Base-by-base conservation (phyloP, 1,140 invertebrate species). In the Bombus confusus region DNA sequence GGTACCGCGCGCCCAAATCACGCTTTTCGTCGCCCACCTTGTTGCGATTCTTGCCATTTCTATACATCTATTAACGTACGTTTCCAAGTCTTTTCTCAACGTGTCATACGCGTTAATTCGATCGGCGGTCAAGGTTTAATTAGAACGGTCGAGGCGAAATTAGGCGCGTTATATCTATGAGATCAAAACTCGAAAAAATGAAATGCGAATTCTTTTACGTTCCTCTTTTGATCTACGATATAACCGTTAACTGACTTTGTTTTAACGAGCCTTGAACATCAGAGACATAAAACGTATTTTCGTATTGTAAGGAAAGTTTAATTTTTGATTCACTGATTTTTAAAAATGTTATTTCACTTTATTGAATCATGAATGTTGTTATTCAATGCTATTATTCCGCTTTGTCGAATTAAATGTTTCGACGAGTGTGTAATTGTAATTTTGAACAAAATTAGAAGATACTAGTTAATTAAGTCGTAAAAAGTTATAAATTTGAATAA, bases 41-140 rank as follows among this genome's bases (percentile, higher is more conserved):
- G 18, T 31, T 25, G 12, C 34, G 9, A 37, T 72, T n/a, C 31
- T n/a, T 81, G 84, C 84, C 84, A 85, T 85, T 43, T 79, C 59
- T 81, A 22, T 22, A 47, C 84, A 85, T 85, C 79, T 85, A 69
- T 73, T 5, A 15, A 31, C 3, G 15, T 4, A 8, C n/a, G 64
- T 28, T 34, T 18, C 15, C 13, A 25, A 66, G 9, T 34, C 43
- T 34, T 25, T 52, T 12, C 28, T 37, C 43, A 6, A 52, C 8
- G 18, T 34, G 9, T 25, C 1, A 12, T 31, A 37, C 13, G 22
- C n/a, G 6, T 43, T 18, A 13, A 25, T n/a, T n/a, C 15, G 3
- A 73, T 39, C 37, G 37, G 34, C 3, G 10, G 18, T 5, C 28
- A 62, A 10, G 12, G 59, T 66, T 66, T 12, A 34, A 34, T 34